Evolutionary conservation across 1,140 invertebrate genomes (phyloP).

Genomic region (Camponotus vicinus): DNA sequence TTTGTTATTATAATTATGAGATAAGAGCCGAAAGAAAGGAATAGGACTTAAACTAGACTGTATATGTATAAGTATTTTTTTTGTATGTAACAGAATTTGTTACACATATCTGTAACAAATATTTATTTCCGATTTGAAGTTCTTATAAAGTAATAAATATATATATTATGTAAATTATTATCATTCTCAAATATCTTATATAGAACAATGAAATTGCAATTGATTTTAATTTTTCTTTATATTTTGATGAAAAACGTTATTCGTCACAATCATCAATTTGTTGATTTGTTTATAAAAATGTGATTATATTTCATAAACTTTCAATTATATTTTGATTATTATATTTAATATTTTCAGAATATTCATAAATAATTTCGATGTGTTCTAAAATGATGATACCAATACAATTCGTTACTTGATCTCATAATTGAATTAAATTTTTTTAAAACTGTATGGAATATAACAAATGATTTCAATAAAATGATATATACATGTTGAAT

Average conservation of each 20-base stretch:
- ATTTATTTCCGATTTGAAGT: background rate
- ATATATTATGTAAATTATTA: constrained; percentile 25
- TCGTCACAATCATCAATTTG: background rate
- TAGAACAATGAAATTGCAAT: constrained; percentile 9
- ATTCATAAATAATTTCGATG: background rate
- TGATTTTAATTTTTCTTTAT: background rate
- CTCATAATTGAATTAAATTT: background rate
- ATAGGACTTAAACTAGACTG: background rate
- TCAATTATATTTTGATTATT: background rate
- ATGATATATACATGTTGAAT: background rate
- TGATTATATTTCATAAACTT: background rate
- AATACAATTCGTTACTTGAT: background rate
- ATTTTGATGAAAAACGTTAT: background rate
- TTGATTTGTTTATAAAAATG: background rate
- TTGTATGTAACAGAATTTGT: constrained; percentile 8
- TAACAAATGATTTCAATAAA: background rate
- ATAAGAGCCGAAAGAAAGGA: constrained; percentile 5
- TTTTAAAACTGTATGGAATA: background rate
- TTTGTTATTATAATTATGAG: constrained; percentile 14
- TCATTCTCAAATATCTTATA: background rate
- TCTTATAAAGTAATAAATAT: constrained; percentile 2
- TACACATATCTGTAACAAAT: background rate
- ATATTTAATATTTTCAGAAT: too few relatives aligned
- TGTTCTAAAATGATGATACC: background rate
- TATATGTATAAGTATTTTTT: background rate